Evolutionary conservation across 92 coral and sea anemone genomes (phyloP).

Genomic region (Palythoa caribaeorum): DNA sequence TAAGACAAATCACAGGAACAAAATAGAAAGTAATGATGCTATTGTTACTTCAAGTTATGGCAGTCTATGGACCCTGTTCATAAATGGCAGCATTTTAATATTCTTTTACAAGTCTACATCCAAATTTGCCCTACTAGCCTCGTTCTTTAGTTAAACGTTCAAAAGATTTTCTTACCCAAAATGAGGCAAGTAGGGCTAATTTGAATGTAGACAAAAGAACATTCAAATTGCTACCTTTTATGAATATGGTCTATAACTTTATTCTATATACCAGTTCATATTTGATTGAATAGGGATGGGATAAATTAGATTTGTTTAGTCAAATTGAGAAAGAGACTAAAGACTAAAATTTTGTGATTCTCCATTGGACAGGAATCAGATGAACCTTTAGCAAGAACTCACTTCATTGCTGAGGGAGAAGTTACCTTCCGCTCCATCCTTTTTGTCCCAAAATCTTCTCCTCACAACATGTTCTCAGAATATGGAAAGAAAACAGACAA

Average conservation of each 20-base stretch:
- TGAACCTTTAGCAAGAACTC: slow-evolving; percentile 92
- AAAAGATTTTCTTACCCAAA: too few relatives aligned
- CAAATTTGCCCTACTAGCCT: too few relatives aligned
- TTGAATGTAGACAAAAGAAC: too few relatives aligned
- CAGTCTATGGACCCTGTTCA: too few relatives aligned
- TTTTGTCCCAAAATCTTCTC: slow-evolving; percentile 89
- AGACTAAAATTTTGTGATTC: not conserved
- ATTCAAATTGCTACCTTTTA: too few relatives aligned
- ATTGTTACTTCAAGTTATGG: too few relatives aligned
- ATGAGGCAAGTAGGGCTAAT: too few relatives aligned
- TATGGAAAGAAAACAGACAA: slow-evolving; percentile 98
- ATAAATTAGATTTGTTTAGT: not conserved
- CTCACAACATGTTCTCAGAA: slow-evolving; percentile 88
- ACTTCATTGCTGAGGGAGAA: slow-evolving; percentile 99
- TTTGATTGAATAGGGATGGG: not conserved
- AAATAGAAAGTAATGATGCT: too few relatives aligned
- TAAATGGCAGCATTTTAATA: too few relatives aligned
- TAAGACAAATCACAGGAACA: not conserved
- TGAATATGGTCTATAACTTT: too few relatives aligned
- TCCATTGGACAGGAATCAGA: slow-evolving; percentile 82
- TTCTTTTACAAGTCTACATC: too few relatives aligned
- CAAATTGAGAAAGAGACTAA: not conserved
- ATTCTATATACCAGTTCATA: not conserved
- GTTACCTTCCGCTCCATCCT: slow-evolving; percentile 99
- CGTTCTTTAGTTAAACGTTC: too few relatives aligned